Conservation (phyloP, 2,797 vertebrate genomes). For the Falco cherrug region DNA sequence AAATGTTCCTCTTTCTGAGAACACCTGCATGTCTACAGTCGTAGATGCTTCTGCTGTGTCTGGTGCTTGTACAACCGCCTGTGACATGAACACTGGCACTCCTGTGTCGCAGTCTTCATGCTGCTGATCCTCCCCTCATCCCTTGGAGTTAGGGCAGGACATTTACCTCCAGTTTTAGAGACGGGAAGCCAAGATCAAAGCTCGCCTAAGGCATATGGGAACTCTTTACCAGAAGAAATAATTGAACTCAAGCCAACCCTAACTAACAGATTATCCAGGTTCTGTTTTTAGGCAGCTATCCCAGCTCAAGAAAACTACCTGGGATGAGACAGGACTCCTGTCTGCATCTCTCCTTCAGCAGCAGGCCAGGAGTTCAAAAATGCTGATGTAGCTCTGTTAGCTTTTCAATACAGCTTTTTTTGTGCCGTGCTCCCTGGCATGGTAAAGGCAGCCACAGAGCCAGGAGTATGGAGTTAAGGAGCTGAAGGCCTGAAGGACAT, state of each 20-base stretch:
- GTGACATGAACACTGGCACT: neutral
- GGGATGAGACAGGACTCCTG: neutral
- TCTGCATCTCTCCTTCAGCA: neutral
- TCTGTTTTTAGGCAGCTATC: neutral
- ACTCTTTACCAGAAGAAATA: neutral
- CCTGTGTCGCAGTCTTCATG: accelerated
- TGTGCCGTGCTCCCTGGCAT: neutral
- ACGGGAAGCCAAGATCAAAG: neutral
- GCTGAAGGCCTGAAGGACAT: neutral
- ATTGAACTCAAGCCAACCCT: neutral
- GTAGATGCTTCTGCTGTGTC: neutral
- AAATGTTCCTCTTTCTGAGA: neutral
- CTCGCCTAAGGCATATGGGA: neutral
- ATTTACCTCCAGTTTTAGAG: neutral
- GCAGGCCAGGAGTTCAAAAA: neutral
- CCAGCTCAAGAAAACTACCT: neutral
- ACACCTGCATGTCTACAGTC: neutral
- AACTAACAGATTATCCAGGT: neutral
- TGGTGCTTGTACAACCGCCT: neutral
- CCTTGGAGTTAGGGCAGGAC: neutral
- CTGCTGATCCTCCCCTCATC: neutral
- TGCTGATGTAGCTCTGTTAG: neutral
- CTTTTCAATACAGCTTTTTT: neutral
- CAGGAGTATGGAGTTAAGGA: neutral
- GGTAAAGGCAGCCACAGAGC: neutral